Conservation (phyloP, 2,797 vertebrate species). For the Mastacembelus armatus region DNA sequence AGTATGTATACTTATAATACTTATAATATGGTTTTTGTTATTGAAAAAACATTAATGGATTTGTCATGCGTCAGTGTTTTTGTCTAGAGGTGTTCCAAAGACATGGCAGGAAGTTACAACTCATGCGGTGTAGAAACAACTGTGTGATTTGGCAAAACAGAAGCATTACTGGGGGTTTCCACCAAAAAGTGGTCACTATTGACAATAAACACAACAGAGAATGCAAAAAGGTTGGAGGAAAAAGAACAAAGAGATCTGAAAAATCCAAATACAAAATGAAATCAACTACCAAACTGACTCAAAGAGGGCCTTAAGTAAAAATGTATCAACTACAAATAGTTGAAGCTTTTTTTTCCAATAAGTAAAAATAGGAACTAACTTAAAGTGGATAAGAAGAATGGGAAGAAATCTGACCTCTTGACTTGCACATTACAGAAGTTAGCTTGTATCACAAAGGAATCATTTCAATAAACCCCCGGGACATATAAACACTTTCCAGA, state of each 20-base stretch:
- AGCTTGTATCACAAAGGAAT: constrained; percentile 17
- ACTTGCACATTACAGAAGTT: constrained; percentile 33
- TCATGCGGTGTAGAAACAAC: neutral
- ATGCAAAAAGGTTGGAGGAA: neutral
- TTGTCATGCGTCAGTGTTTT: constrained; percentile 11
- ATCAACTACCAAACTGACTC: neutral
- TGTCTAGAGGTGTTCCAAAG: constrained; percentile 12
- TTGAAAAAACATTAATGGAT: neutral
- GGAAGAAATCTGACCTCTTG: neutral
- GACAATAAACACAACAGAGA: neutral
- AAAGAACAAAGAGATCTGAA: neutral
- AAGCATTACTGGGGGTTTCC: constrained; percentile 11
- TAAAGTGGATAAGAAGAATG: neutral
- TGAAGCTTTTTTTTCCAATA: too few species aligned
- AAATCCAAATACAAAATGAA: neutral
- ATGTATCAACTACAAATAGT: too few species aligned
- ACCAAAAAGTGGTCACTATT: neutral
- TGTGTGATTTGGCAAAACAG: neutral
- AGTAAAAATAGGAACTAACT: too few species aligned
- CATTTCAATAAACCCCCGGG: constrained; percentile 32
- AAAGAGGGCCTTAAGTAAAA: too few species aligned
- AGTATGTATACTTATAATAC: too few species aligned
- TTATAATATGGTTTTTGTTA: constrained; percentile 2
- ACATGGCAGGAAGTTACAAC: constrained; percentile 8
- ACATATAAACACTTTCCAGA: constrained; percentile 66